Conservation (phyloP, 2,888 invertebrate genomes). For the Stenotaenia linearis region DNA sequence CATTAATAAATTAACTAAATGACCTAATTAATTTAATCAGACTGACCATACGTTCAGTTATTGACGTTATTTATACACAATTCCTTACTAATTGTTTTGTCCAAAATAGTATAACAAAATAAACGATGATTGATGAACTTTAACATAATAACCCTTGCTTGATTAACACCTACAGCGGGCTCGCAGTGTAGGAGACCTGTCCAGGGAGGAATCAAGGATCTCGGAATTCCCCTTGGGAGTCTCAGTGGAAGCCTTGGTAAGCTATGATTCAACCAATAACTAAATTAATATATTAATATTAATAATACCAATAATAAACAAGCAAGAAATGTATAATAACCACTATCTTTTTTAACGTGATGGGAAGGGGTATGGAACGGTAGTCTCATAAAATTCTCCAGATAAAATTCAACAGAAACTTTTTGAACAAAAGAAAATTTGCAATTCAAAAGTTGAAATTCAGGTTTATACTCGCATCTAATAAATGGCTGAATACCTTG, state of each 20-base stretch:
- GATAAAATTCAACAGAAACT: not conserved
- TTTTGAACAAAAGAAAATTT: not conserved
- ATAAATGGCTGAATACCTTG: not conserved
- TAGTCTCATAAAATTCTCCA: not conserved
- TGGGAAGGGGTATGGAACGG: no score
- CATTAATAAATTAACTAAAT: not conserved
- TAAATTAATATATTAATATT: not conserved
- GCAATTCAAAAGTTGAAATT: not conserved
- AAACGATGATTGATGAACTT: not conserved
- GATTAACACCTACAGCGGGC: constrained; percentile 27
- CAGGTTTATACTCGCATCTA: not conserved
- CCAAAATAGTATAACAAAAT: not conserved
- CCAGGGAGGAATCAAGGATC: constrained; percentile 22
- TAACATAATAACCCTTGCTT: constrained; percentile 24
- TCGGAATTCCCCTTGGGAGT: constrained; percentile 32
- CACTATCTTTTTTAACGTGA: not conserved
- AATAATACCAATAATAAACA: no score
- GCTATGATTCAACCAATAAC: not conserved
- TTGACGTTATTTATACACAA: not conserved
- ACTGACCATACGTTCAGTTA: no score
- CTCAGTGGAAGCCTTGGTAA: constrained; percentile 37
- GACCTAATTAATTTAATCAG: not conserved
- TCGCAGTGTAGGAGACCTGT: constrained; percentile 30
- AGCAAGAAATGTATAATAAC: no score
- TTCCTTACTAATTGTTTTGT: not conserved